Percentiles rank a stretch among this genome's conserved stretches.
Evolutionary conservation across 2,797 vertebrate species (phyloP).

Genomic region (Ispidina picta): DNA sequence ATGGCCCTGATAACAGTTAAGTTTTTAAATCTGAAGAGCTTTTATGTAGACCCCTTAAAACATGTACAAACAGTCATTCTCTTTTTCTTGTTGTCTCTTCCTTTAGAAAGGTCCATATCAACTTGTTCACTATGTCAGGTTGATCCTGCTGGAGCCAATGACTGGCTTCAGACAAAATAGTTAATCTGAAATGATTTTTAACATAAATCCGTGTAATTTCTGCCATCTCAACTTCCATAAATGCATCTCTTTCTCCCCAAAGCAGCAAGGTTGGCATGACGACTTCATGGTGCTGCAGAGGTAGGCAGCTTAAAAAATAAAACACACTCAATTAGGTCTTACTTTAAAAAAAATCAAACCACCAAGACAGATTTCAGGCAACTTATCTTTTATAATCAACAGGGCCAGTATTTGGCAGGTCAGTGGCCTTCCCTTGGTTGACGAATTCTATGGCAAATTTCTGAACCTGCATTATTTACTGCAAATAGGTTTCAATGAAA

Average conservation of each 20-base stretch:
- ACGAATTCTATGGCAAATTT: background rate
- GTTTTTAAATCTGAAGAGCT: conserved; percentile 53
- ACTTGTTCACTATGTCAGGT: conserved; percentile 94
- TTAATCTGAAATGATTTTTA: conserved; percentile 93
- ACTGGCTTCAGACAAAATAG: conserved; percentile 93
- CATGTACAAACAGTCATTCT: conserved; percentile 70
- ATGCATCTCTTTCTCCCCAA: conserved; percentile 94
- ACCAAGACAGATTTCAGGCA: background rate
- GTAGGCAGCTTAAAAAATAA: conserved; percentile 85
- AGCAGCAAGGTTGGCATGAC: conserved; percentile 91
- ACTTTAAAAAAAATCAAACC: background rate
- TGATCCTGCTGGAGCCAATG: conserved; percentile 99
- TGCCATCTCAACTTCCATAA: conserved; percentile 95
- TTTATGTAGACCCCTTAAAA: conserved; percentile 58
- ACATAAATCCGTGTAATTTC: conserved; percentile 93
- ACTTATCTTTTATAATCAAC: background rate
- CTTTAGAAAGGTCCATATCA: conserved; percentile 98
- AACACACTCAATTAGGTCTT: conserved; percentile 10
- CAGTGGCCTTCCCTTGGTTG: background rate
- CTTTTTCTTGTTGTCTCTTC: conserved; percentile 90
- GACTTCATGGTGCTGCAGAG: conserved; percentile 89
- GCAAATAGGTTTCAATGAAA: background rate
- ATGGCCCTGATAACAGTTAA: conserved; percentile 66
- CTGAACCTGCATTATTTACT: background rate
- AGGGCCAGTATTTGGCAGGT: background rate